Percentiles rank a stretch among this genome's conserved stretches.
Evolutionary conservation across 2,797 vertebrate species (phyloP).

Genomic region (Staurois parvus): DNA sequence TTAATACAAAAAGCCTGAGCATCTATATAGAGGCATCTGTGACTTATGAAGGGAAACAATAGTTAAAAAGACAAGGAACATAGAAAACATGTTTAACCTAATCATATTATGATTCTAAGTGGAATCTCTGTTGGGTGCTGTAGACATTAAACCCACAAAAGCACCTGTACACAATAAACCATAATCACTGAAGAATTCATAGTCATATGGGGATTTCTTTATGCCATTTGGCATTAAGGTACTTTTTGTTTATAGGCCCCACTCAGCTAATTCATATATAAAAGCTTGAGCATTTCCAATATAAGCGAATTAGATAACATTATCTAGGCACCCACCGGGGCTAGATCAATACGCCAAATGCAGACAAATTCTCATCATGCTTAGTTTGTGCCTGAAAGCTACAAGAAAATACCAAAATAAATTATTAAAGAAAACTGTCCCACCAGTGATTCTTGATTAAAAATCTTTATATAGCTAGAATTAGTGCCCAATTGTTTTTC

Average conservation of each 20-base stretch:
- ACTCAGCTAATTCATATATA: constrained; percentile 59
- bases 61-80: constrained; percentile 32
- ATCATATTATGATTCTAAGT: constrained; percentile 40
- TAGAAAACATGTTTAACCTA: constrained; percentile 36
- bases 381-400: constrained; percentile 47
- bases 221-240: constrained; percentile 54
- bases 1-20: background rate
- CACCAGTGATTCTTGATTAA: constrained; percentile 60
- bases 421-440: constrained; percentile 59
- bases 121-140: constrained; percentile 25
- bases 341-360: constrained; percentile 43
- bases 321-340: constrained; percentile 52
- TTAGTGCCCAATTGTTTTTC: constrained; percentile 57
- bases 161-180: constrained; percentile 31
- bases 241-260: constrained; percentile 56
- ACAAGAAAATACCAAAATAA: constrained; percentile 53
- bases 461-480: constrained; percentile 58
- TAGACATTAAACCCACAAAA: constrained; percentile 33
- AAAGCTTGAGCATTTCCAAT: constrained; percentile 54
- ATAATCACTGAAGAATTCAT: constrained; percentile 48
- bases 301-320: constrained; percentile 52
- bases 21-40: background rate
- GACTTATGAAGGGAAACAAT: constrained; percentile 1
- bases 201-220: constrained; percentile 51
- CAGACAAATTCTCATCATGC: constrained; percentile 37